A percentile compares a stretch with the other conserved stretches of the same genome.
Evolutionary conservation across 92 coral and sea anemone genomes (phyloP).

Genomic region (Bergia sp.): DNA sequence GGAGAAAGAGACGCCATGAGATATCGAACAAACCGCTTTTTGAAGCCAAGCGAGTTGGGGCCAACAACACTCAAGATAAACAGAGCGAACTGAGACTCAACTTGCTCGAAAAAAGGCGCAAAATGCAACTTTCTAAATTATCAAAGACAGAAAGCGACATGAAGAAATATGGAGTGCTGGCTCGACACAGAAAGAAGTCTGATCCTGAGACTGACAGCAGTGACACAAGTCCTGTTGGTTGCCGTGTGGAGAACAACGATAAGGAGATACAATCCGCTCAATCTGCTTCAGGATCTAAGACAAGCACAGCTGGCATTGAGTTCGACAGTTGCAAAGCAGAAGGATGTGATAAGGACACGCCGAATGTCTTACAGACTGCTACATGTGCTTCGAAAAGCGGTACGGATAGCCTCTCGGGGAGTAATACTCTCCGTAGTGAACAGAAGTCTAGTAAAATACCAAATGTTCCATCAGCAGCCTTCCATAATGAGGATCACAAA

Average conservation of each 20-base stretch:
- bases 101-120: conserved; percentile 60
- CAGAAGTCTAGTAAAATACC: neutral
- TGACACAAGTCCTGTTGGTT: neutral
- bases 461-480: neutral
- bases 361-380: neutral
- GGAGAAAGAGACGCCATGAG: conserved; percentile 75
- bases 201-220: conserved; percentile 8
- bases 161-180: conserved; percentile 43
- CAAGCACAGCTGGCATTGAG: neutral
- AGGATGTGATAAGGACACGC: neutral
- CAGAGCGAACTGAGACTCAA: neutral
- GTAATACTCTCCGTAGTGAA: neutral
- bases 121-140: conserved; percentile 34
- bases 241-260: neutral
- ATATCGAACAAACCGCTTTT: conserved; percentile 77
- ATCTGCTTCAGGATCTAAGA: neutral
- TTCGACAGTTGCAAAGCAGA: neutral
- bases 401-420: neutral
- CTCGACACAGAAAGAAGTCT: conserved; percentile 33
- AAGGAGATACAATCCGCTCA: neutral
- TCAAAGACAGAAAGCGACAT: conserved; percentile 16
- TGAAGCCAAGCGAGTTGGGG: conserved; percentile 18
- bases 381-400: neutral
- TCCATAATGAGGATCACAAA: neutral
- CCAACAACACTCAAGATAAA: neutral